These are phyloP conservation scores for Orius laevigatus DNA, from an alignment of 1,140 invertebrate species.

Conservation along the genomic window DNA sequence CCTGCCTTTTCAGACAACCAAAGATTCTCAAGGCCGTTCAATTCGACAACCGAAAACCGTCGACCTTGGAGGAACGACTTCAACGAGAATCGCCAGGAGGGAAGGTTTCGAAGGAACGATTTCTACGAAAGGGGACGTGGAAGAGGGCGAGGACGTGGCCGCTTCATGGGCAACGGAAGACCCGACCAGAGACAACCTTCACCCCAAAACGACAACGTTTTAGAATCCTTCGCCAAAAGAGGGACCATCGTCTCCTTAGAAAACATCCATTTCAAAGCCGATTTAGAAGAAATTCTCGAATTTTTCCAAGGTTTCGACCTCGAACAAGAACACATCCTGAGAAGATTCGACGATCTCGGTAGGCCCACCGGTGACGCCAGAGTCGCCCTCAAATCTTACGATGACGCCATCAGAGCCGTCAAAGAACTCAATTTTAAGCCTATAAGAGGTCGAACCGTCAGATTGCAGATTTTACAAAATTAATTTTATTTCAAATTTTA, in stretches of 20 bases:
- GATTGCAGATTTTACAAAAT: constrained; percentile 6
- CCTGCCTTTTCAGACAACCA: no score
- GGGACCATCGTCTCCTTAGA: constrained; percentile 68
- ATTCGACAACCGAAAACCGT: neutral
- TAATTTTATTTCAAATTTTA: neutral
- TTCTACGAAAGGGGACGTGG: neutral
- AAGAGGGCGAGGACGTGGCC: constrained; percentile 4
- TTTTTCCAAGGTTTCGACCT: constrained; percentile 68
- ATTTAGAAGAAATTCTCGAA: constrained; percentile 68
- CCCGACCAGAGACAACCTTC: constrained; percentile 19
- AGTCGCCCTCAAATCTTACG: constrained; percentile 56
- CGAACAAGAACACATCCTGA: constrained; percentile 56
- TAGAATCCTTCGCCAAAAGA: constrained; percentile 51
- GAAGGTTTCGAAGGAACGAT: neutral
- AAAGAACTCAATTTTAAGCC: constrained; percentile 9
- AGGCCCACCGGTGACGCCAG: constrained; percentile 78
- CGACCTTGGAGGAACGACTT: no score
- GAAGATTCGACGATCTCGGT: constrained; percentile 67
- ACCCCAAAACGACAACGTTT: constrained; percentile 18
- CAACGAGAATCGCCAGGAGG: no score
- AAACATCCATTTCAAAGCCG: constrained; percentile 74
- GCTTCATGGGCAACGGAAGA: neutral
- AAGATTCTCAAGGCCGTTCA: neutral
- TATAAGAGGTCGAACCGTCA: constrained; percentile 11
- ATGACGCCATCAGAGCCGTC: constrained; percentile 38